Conservation (phyloP, 2,888 invertebrate genomes). For the Drosophila nr. perissopoda region DNA sequence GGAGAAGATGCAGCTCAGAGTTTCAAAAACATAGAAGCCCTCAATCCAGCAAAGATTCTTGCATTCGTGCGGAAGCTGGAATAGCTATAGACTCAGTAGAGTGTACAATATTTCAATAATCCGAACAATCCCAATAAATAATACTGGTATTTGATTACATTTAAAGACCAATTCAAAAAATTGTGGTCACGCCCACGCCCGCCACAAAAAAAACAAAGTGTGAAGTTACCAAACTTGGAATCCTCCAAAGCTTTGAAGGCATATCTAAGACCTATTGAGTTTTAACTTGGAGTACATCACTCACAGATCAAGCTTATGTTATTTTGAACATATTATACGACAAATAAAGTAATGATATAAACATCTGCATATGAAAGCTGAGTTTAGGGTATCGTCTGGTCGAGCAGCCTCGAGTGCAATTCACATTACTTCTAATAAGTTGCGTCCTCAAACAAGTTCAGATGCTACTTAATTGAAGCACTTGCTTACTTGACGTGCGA, state of each 20-base stretch:
- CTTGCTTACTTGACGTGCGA: background rate
- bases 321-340: background rate
- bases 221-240: background rate
- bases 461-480: background rate
- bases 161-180: background rate
- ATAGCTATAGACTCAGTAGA: too few species aligned
- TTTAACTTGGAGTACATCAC: background rate
- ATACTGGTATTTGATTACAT: background rate
- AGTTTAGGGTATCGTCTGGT: background rate
- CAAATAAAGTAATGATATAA: background rate
- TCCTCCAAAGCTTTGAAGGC: background rate
- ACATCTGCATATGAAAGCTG: too few species aligned
- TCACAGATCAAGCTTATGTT: background rate
- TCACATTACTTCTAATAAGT: background rate
- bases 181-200: too few species aligned
- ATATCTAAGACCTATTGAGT: background rate
- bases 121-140: too few species aligned
- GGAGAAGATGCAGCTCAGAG: too few species aligned
- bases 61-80: too few species aligned
- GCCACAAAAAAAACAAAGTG: too few species aligned
- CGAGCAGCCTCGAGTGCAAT: background rate
- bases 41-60: too few species aligned
- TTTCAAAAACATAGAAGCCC: too few species aligned
- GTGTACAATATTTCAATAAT: too few species aligned
- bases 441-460: background rate